A percentile compares a stretch with the other conserved stretches of the same genome.
These are phyloP conservation scores for Argentina silus DNA, from an alignment of 2,797 vertebrate genomes.

Conservation along the genomic window DNA sequence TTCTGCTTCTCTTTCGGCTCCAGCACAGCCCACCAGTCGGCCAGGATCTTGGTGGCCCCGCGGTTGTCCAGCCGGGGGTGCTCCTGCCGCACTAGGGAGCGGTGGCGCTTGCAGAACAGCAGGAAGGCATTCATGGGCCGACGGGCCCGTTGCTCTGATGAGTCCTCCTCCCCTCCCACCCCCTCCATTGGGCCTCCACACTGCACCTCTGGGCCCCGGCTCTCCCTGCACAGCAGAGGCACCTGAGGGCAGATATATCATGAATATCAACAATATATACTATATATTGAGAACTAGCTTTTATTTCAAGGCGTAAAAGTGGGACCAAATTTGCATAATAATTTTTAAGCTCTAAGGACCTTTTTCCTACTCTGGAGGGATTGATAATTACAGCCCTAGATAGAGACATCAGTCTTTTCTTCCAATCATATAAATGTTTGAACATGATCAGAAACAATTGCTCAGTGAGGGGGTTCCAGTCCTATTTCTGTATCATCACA, in stretches of 20 bases:
- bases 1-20: slow-evolving; percentile 98
- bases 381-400: too few relatives aligned
- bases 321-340: too few relatives aligned
- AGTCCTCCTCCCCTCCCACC: slow-evolving; percentile 87
- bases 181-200: slow-evolving; percentile 78
- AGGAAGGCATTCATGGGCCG: slow-evolving; percentile 99
- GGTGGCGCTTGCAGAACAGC: slow-evolving; percentile 97
- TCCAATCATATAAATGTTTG: too few relatives aligned
- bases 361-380: too few relatives aligned
- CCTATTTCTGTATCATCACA: too few relatives aligned
- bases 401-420: too few relatives aligned
- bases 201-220: slow-evolving; percentile 73
- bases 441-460: too few relatives aligned
- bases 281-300: too few relatives aligned
- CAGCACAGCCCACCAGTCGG: slow-evolving; percentile 98
- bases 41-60: slow-evolving; percentile 97
- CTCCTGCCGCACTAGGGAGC: slow-evolving; percentile 95
- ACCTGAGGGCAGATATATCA: slow-evolving; percentile 46
- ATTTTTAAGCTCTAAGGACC: too few relatives aligned
- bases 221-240: slow-evolving; percentile 62
- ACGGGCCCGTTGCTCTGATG: slow-evolving; percentile 90
- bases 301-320: too few relatives aligned
- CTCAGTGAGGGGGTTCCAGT: too few relatives aligned
- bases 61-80: slow-evolving; percentile 98
- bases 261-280: not conserved